phyloP scores from a whole-genome alignment of 2,113 vertebrate species.

The Engystomops pustulosus region DNA sequence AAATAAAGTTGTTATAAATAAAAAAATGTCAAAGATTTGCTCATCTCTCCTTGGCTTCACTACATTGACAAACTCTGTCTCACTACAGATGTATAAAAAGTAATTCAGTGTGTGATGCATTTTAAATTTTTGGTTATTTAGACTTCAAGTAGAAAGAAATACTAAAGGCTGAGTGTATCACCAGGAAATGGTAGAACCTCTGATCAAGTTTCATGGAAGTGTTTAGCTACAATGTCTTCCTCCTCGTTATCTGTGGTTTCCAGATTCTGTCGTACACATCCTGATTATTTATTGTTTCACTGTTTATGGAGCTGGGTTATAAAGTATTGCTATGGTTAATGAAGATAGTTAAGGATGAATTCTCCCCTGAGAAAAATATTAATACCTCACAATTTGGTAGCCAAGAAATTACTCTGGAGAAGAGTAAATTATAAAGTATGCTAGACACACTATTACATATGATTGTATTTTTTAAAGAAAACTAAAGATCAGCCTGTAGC shows the following conservation, averaged over 20 bases:
- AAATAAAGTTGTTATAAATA: too few relatives aligned
- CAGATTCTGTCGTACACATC: slow-evolving; percentile 39
- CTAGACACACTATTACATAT: neutral
- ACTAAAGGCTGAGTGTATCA: neutral
- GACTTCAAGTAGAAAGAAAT: neutral
- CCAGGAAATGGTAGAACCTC: neutral
- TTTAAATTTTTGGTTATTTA: neutral
- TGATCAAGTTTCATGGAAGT: slow-evolving; percentile 4
- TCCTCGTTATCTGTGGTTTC: slow-evolving; percentile 39
- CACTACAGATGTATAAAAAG: neutral
- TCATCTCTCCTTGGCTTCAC: neutral
- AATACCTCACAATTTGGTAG: slow-evolving; percentile 42
- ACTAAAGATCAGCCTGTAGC: neutral
- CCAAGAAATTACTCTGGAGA: slow-evolving; percentile 45
- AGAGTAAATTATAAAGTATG: slow-evolving; percentile 17
- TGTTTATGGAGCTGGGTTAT: slow-evolving; percentile 27
- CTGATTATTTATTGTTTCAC: slow-evolving; percentile 31
- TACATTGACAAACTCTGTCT: neutral
- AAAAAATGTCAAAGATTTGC: too few relatives aligned
- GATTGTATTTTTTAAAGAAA: neutral
- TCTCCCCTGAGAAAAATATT: slow-evolving; percentile 25
- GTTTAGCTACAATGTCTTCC: neutral
- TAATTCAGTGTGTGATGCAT: neutral
- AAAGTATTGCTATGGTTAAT: slow-evolving; percentile 36
- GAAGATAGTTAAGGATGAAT: slow-evolving; percentile 52